These are phyloP conservation scores for Etheostoma perlongum DNA, from an alignment of 2,797 vertebrate genomes.

Conservation along the genomic window DNA sequence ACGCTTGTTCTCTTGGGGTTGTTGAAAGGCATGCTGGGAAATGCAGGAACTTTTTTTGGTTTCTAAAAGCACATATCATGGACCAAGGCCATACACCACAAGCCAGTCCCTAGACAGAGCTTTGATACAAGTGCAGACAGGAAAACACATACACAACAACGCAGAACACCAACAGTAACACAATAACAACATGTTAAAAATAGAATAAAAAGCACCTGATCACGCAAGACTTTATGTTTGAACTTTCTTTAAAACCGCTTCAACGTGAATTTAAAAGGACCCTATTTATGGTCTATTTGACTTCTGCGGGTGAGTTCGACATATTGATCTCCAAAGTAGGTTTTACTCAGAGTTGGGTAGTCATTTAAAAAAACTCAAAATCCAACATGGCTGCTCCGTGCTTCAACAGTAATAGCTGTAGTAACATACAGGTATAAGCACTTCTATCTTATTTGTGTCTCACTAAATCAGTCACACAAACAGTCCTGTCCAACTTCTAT, in stretches of 20 bases:
- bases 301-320: neutral
- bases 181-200: neutral
- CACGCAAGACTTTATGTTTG: neutral
- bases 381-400: too few species aligned
- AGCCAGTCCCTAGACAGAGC: neutral
- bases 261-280: neutral
- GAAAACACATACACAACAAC: neutral
- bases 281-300: neutral
- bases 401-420: too few species aligned
- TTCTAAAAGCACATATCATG: neutral
- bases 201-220: neutral
- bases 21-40: constrained; percentile 64
- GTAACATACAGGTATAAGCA: too few species aligned
- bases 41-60: constrained; percentile 53
- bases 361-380: too few species aligned
- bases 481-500: too few species aligned
- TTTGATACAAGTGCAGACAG: neutral
- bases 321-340: neutral
- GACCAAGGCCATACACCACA: neutral
- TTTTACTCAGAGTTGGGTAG: neutral
- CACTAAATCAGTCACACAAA: too few species aligned
- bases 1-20: constrained; percentile 42
- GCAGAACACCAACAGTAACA: neutral
- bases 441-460: too few species aligned
- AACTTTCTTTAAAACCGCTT: neutral